Conservation (phyloP, 2,113 vertebrate genomes). For the Colius striatus region DNA sequence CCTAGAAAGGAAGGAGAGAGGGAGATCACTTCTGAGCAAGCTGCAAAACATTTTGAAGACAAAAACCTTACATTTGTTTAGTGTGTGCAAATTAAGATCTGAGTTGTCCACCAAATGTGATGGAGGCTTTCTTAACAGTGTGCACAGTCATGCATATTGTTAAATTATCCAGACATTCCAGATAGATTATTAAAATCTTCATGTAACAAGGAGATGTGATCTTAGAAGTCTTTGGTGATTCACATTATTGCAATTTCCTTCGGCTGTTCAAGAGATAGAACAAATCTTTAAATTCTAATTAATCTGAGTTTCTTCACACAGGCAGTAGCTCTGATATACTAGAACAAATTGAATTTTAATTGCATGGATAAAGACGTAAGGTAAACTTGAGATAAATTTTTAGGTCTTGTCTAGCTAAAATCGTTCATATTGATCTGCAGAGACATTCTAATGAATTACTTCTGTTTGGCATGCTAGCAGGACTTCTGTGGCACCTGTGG, state of each 20-base stretch:
- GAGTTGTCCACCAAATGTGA: background rate
- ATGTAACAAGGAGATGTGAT: background rate
- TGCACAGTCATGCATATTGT: background rate
- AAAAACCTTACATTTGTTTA: background rate
- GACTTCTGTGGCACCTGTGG: background rate
- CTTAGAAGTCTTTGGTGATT: background rate
- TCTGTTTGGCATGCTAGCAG: background rate
- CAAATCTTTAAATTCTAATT: background rate
- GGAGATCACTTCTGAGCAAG: background rate
- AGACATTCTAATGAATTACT: background rate
- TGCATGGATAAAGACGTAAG: background rate
- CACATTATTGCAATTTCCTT: background rate
- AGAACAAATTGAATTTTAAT: background rate
- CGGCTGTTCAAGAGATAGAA: background rate
- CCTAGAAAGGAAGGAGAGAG: background rate
- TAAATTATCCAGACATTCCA: background rate
- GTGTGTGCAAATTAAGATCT: background rate
- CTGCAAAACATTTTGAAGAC: background rate
- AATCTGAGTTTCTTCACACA: background rate
- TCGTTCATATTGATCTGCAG: background rate
- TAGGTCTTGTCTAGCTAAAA: background rate
- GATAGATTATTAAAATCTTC: background rate
- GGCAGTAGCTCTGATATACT: background rate
- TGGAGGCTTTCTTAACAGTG: accelerated
- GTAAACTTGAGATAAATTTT: background rate